A percentile compares a stretch with the other conserved stretches of the same genome.
These are phyloP conservation scores for Labeo catla DNA, from an alignment of 2,113 vertebrate genomes.

Conservation along the genomic window DNA sequence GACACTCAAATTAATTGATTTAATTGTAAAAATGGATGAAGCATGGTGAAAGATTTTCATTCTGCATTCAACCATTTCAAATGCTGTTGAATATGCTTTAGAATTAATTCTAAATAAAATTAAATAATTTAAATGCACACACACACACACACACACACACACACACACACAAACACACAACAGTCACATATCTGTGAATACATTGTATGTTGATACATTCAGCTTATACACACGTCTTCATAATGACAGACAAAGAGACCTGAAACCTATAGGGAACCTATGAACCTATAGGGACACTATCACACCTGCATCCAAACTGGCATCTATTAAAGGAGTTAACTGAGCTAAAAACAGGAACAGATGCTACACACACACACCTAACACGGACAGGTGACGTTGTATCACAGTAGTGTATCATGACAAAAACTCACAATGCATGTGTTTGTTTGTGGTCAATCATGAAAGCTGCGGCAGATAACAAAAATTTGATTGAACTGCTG, in stretches of 20 bases:
- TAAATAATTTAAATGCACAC: not conserved
- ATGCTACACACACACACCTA: slow-evolving; percentile 43
- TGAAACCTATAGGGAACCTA: too few relatives aligned
- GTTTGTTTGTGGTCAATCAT: slow-evolving; percentile 63
- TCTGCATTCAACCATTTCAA: slow-evolving; percentile 42
- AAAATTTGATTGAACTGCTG: slow-evolving; percentile 78
- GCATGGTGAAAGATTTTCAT: slow-evolving; percentile 55
- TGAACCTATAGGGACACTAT: slow-evolving; percentile 67
- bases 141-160: too few relatives aligned
- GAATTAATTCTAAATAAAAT: not conserved
- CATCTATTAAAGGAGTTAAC: slow-evolving; percentile 38
- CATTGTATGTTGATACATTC: not conserved
- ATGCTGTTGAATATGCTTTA: not conserved
- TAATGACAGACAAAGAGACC: slow-evolving; percentile 63
- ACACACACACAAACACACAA: not conserved
- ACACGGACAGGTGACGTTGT: slow-evolving; percentile 44
- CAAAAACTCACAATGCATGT: slow-evolving; percentile 41
- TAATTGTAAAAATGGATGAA: slow-evolving; percentile 63
- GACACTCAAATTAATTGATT: slow-evolving; percentile 64
- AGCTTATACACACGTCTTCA: not conserved
- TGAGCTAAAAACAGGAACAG: slow-evolving; percentile 45
- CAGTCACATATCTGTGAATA: not conserved
- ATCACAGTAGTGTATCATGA: slow-evolving; percentile 47
- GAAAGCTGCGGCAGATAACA: slow-evolving; percentile 74
- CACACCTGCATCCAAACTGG: slow-evolving; percentile 71